Percentiles rank a stretch among this genome's conserved stretches.
phyloP scores from a whole-genome alignment of 2,888 invertebrate species.

The Leptura quadrifasciata region DNA sequence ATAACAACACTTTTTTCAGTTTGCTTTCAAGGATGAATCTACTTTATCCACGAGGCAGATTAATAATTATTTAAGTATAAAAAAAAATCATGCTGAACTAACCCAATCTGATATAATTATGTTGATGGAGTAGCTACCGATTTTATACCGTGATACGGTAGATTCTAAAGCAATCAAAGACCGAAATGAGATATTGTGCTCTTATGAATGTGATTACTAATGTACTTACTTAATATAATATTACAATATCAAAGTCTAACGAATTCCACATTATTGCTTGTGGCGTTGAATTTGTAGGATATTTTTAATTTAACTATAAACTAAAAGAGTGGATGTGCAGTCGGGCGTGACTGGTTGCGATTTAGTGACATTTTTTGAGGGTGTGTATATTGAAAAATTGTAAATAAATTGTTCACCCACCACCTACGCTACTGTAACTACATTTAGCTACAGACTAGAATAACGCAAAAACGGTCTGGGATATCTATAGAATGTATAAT shows the following conservation, averaged over 20 bases:
- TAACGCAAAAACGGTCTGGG: neutral
- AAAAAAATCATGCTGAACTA: neutral
- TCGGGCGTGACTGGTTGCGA: too few relatives aligned
- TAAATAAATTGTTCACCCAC: too few relatives aligned
- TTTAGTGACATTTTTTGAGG: too few relatives aligned
- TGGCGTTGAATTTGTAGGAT: too few relatives aligned
- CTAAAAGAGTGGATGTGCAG: too few relatives aligned
- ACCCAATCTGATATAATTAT: neutral
- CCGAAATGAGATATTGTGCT: neutral
- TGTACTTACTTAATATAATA: too few relatives aligned
- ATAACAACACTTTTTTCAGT: neutral
- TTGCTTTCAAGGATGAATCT: neutral
- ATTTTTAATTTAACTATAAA: too few relatives aligned
- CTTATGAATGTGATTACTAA: neutral
- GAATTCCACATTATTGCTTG: too few relatives aligned
- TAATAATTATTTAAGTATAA: neutral
- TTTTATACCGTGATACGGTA: neutral
- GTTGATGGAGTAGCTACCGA: conserved; percentile 7
- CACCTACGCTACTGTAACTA: neutral
- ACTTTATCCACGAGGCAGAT: neutral
- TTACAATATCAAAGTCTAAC: too few relatives aligned
- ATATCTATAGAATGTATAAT: neutral
- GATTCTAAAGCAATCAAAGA: neutral
- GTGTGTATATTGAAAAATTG: too few relatives aligned
- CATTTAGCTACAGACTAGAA: neutral